Conservation (phyloP, 2,113 vertebrate species). For the Oryzias celebensis region DNA sequence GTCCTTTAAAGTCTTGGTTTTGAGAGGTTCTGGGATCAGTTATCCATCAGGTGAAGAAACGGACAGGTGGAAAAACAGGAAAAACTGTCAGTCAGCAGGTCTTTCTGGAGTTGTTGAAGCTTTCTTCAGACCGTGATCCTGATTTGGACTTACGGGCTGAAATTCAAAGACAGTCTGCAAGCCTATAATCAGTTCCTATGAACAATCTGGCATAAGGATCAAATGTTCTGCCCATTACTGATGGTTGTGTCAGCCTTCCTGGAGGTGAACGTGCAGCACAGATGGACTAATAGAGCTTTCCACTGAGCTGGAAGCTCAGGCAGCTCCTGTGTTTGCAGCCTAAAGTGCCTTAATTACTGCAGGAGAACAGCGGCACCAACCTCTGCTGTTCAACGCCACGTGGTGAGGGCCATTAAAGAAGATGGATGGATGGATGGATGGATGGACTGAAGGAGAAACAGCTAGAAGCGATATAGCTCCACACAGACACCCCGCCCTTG, state of each 20-base stretch:
- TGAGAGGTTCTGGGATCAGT: no score
- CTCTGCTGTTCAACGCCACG: slow-evolving; percentile 46
- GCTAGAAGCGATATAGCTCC: slow-evolving; percentile 43
- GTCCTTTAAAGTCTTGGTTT: no score
- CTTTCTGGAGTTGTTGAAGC: no score
- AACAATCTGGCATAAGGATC: not conserved
- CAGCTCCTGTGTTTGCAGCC: slow-evolving; percentile 45
- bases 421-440: slow-evolving; percentile 10
- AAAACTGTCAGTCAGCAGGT: no score
- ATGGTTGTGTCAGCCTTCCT: not conserved
- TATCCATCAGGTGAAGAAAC: no score
- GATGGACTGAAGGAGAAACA: slow-evolving; percentile 28
- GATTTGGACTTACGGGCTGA: no score
- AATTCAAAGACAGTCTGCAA: no score
- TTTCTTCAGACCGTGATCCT: no score
- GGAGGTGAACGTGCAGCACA: slow-evolving; percentile 18
- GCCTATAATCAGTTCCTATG: no score
- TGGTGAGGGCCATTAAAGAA: slow-evolving; percentile 73
- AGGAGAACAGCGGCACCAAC: slow-evolving; percentile 58
- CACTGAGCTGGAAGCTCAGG: slow-evolving; percentile 50
- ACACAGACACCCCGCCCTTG: slow-evolving; percentile 45
- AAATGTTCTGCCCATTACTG: not conserved
- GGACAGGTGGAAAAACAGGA: no score
- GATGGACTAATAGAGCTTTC: slow-evolving; percentile 44
- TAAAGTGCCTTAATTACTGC: slow-evolving; percentile 78